A percentile compares a stretch with the other conserved stretches of the same genome.
Conservation (phyloP, 2,113 vertebrate genomes). For the Sander lucioperca region DNA sequence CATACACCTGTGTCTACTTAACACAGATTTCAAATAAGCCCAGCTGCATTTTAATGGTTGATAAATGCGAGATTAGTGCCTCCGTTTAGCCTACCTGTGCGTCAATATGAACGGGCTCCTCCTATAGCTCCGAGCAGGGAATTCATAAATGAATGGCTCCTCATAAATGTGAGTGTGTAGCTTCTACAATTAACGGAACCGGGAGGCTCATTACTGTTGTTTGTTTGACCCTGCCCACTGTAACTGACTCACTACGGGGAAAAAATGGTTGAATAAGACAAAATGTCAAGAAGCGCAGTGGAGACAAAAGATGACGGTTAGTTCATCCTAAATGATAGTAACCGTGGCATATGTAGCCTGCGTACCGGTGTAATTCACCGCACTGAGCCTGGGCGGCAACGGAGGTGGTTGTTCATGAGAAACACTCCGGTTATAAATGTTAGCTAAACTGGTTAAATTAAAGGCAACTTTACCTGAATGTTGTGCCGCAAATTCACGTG, state of each 20-base stretch:
- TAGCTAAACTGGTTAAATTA: background rate
- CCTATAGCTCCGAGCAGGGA: conserved; percentile 2
- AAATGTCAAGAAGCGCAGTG: conserved; percentile 32
- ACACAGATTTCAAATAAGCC: background rate
- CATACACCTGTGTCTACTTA: background rate
- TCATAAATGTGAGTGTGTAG: background rate
- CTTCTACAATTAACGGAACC: conserved; percentile 12
- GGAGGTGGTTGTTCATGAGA: background rate
- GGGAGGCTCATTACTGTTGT: background rate
- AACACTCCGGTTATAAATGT: background rate
- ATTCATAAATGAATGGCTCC: conserved; percentile 9
- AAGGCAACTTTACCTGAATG: conserved; percentile 69
- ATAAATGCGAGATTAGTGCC: background rate
- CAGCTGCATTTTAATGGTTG: background rate
- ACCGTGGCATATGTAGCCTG: background rate
- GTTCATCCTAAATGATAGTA: conserved; percentile 45
- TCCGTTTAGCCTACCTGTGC: conserved; percentile 50
- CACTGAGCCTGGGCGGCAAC: conserved; percentile 32
- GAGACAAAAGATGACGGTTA: conserved; percentile 75
- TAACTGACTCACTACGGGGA: too few species aligned
- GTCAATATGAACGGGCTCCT: conserved; percentile 37
- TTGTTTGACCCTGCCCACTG: background rate
- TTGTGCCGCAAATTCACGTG: conserved; percentile 46
- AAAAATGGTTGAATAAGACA: background rate
- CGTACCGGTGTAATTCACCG: conserved; percentile 22